Evolutionary conservation across 1,140 invertebrate genomes (phyloP).

Genomic region (Amyelois transitella): DNA sequence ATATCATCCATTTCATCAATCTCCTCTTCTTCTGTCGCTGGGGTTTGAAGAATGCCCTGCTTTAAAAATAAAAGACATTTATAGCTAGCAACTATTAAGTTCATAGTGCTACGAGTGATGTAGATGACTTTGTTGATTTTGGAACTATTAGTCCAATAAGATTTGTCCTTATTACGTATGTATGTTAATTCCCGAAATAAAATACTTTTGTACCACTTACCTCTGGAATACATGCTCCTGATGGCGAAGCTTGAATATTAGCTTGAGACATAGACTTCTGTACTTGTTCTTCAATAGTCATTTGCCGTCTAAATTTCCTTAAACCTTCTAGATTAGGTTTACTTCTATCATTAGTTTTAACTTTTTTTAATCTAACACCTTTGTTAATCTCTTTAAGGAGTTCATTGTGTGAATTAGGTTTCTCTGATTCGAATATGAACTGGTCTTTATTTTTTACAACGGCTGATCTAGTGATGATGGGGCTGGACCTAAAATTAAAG

Average conservation of each 20-base stretch:
- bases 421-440: slow-evolving; percentile 93
- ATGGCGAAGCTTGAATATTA: slow-evolving; percentile 70
- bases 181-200: no score
- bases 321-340: slow-evolving; percentile 88
- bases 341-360: slow-evolving; percentile 89
- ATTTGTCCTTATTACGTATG: no score
- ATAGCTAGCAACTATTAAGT: background rate
- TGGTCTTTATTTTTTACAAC: slow-evolving; percentile 82
- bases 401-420: slow-evolving; percentile 86
- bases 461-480: slow-evolving; percentile 75
- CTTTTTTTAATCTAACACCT: slow-evolving; percentile 85
- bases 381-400: slow-evolving; percentile 88
- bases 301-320: slow-evolving; percentile 88
- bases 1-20: slow-evolving; percentile 91
- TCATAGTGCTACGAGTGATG: no score
- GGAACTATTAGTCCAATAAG: no score
- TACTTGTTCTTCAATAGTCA: slow-evolving; percentile 91
- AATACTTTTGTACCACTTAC: slow-evolving; percentile 13
- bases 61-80: no score
- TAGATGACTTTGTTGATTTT: no score
- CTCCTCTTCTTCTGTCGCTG: slow-evolving; percentile 76
- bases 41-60: slow-evolving; percentile 22
- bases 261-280: slow-evolving; percentile 85
- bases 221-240: slow-evolving; percentile 47
- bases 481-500: slow-evolving; percentile 69